Conservation (phyloP, 2,797 vertebrate genomes). For the Alosa sapidissima region DNA sequence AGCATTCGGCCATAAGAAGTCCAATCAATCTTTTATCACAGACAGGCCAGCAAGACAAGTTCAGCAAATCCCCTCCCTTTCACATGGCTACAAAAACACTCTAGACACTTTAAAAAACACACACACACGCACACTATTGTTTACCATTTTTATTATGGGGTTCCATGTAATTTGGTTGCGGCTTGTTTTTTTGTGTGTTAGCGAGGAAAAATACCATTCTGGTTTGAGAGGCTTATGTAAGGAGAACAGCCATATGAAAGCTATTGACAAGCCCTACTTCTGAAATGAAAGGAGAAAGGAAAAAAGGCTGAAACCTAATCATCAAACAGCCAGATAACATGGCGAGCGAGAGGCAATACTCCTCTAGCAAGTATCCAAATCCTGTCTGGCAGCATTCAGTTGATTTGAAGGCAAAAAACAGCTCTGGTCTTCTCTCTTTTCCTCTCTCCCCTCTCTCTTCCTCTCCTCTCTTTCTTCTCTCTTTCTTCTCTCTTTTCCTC, state of each 20-base stretch:
- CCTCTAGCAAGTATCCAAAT: background rate
- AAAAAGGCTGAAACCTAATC: background rate
- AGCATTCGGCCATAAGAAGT: conserved; percentile 34
- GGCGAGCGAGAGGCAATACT: background rate
- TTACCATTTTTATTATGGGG: background rate
- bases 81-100: background rate
- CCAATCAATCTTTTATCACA: conserved; percentile 31
- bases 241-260: background rate
- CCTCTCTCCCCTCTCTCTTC: background rate
- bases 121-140: background rate
- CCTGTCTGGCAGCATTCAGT: conserved; percentile 1
- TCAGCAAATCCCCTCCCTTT: background rate
- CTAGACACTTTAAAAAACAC: background rate
- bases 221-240: conserved; percentile 7
- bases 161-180: background rate
- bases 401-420: background rate
- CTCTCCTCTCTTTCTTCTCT: background rate
- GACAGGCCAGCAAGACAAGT: background rate
- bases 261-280: background rate
- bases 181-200: background rate
- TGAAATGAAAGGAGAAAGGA: background rate
- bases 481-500: background rate
- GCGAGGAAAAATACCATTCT: background rate
- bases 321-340: conserved; percentile 3
- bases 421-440: background rate